Percentiles rank a stretch among this genome's conserved stretches.
These are phyloP conservation scores for Gymnocheta viridis DNA, from an alignment of 2,888 invertebrate species.

Conservation along the genomic window DNA sequence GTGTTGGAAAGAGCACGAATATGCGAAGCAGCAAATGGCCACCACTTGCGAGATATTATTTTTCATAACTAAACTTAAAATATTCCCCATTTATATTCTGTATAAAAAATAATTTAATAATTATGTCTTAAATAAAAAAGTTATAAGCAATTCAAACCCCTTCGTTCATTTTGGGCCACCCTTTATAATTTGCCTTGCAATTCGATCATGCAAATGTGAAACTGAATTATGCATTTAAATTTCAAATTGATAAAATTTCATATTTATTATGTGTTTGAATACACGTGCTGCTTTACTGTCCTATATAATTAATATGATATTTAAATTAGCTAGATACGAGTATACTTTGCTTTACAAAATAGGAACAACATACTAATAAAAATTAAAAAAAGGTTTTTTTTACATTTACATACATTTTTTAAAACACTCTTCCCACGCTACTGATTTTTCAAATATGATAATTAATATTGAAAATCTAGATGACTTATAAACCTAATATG, in stretches of 20 bases:
- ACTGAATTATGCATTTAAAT: not conserved
- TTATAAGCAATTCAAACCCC: no score
- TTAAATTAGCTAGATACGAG: not conserved
- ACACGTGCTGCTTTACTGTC: not conserved
- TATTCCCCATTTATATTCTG: no score
- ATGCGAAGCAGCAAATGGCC: no score
- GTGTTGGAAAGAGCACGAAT: no score
- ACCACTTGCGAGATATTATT: no score
- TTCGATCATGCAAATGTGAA: not conserved
- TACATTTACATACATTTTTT: not conserved
- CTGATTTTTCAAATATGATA: conserved; percentile 49
- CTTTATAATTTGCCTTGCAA: no score
- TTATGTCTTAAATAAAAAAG: no score
- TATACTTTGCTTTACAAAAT: not conserved
- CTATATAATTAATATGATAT: not conserved
- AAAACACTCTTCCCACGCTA: conserved; percentile 64
- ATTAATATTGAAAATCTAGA: conserved; percentile 59
- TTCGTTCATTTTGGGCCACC: no score
- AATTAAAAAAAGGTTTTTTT: conserved; percentile 56
- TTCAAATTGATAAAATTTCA: not conserved
- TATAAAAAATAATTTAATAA: no score
- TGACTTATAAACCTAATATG: conserved; percentile 27
- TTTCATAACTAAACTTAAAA: no score
- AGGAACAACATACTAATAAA: no score
- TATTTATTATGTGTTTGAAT: not conserved